Conservation (phyloP, 2,888 invertebrate species). For the Adelognathus sp. region DNA sequence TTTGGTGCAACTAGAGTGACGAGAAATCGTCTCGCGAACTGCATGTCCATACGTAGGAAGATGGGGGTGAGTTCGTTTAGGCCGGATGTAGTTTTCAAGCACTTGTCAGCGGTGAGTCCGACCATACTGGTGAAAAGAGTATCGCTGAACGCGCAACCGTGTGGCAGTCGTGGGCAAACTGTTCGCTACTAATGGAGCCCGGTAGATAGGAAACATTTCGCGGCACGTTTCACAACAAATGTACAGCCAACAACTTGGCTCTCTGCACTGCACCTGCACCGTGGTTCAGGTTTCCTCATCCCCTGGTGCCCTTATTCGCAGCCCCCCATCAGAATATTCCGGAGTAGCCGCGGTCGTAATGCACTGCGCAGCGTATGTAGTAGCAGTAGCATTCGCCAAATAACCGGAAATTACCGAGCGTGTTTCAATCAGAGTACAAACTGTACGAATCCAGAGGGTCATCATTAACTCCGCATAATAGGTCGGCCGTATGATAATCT, state of each 20-base stretch:
- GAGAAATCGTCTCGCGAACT: constrained; percentile 14
- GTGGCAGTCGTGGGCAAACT: too few relatives aligned
- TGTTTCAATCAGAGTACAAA: constrained; percentile 73
- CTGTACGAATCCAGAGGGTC: constrained; percentile 63
- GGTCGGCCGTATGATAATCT: constrained; percentile 70
- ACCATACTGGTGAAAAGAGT: neutral
- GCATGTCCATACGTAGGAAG: neutral
- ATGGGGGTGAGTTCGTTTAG: constrained; percentile 11
- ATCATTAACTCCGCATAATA: constrained; percentile 72
- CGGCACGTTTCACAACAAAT: constrained; percentile 60
- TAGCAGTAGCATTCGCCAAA: constrained; percentile 68
- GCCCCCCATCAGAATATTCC: constrained; percentile 22
- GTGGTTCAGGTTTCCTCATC: constrained; percentile 36
- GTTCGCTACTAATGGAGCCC: constrained; percentile 62
- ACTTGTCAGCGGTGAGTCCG: neutral
- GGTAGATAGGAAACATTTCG: constrained; percentile 59
- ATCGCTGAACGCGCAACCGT: constrained; percentile 15
- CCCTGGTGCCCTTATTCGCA: constrained; percentile 22
- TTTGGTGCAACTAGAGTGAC: neutral
- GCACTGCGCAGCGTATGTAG: constrained; percentile 63
- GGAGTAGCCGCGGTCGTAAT: constrained; percentile 63
- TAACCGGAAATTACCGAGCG: constrained; percentile 74
- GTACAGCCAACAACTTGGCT: constrained; percentile 62
- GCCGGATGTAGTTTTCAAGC: constrained; percentile 23
- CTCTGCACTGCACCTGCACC: constrained; percentile 3